Evolutionary conservation across 1,140 invertebrate genomes (phyloP), one percentile per base, ranked within the genome.

Genomic region (Venustaconcha ellipsiformis): DNA sequence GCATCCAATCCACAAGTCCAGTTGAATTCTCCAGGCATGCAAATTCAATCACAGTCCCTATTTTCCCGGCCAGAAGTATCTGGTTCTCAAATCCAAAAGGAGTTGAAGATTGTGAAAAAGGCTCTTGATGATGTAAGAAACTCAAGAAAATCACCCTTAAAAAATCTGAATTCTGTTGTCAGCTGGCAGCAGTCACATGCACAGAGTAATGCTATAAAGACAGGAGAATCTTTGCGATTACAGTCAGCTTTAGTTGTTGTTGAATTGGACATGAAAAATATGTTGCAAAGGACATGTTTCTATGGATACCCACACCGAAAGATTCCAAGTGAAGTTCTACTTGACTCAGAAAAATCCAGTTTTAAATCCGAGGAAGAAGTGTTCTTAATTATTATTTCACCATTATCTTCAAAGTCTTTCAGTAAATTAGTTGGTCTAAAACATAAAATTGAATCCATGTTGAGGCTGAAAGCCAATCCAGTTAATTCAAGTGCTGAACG

Each of bases 291-390:
- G 48, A 72, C 75, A 26, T 67, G 69, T 72, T 77, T 72, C 57
- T 72, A 72, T 72, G 75, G 75, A 56, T 77, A 77, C 23, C 75
- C 75, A 48, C 68, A 77, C 57, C 66, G 75, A 63, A 26, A 70
- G 48, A 66, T 77, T 14, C 75, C 75, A 14, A 63, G 67, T 67
- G 75, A 77, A 59, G n/a, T 77, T 15, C 57, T 77, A 17, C 64
- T 77, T 26, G 14, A 18, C 18, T 55, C 63, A 2, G 75, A 77
- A 60, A 17, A 62, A 30, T 23, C 57, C 30, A 70, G 68, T 1
- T 77, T 77, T 60, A 77, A 67, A 48, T 72, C 75, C 0, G 68
- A 67, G 20, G 75, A 77, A 57, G 75, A 77, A 55, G 75, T 77
- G 48, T 77, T 77, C 63, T 48, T 77, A 0, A 77, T 77, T 30